phyloP scores from a whole-genome alignment of 2,113 vertebrate species.

The Ptychochromis oligacanthus region DNA sequence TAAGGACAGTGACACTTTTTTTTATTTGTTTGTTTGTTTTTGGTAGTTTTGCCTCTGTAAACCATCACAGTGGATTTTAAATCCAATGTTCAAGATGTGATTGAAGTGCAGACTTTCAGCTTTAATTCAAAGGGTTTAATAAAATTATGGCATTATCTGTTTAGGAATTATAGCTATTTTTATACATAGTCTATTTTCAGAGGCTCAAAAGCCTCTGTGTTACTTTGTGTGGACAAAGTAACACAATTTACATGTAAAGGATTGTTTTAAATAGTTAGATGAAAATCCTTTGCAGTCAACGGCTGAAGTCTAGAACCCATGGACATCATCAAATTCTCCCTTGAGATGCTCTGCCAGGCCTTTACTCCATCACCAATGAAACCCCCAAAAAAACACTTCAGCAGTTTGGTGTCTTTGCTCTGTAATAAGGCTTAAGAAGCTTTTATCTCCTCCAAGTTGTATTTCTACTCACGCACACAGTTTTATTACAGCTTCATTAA shows the following conservation, averaged over 20 bases:
- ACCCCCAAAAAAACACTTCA: not conserved
- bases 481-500: not conserved
- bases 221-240: not conserved
- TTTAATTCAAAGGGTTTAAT: too few species aligned
- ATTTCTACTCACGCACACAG: not conserved
- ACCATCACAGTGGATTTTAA: not conserved
- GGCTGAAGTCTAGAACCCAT: not conserved
- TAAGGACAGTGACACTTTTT: not conserved
- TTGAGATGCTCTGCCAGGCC: too few species aligned
- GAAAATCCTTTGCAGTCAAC: not conserved
- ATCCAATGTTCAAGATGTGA: not conserved
- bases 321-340: too few species aligned
- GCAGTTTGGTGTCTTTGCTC: accelerated
- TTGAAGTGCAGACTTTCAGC: too few species aligned
- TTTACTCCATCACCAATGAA: not conserved
- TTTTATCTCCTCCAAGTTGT: not conserved
- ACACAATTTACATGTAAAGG: accelerated
- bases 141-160: not conserved
- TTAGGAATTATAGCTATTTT: not conserved
- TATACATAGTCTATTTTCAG: not conserved
- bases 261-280: not conserved
- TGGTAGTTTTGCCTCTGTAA: not conserved
- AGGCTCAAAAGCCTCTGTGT: not conserved
- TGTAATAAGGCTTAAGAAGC: not conserved
- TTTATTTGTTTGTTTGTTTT: too few species aligned